Evolutionary conservation across 2,797 vertebrate genomes (phyloP).

Genomic region (Sebastes matsubarae): DNA sequence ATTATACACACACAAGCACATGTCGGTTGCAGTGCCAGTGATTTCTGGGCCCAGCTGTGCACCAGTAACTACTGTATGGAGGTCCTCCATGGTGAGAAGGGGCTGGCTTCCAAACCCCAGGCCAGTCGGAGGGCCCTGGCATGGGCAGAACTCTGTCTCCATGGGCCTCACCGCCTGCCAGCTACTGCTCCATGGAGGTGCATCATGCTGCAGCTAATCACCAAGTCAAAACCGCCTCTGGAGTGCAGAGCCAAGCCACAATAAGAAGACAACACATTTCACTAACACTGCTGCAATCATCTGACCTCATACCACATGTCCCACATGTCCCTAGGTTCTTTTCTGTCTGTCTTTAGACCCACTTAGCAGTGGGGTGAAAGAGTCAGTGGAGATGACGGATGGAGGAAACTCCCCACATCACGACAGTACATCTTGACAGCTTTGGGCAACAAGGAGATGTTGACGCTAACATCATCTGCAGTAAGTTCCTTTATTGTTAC

Average conservation of each 20-base stretch:
- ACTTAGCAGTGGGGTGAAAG: constrained; percentile 23
- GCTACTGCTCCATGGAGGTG: constrained; percentile 51
- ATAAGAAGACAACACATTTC: constrained; percentile 62
- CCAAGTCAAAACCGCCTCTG: constrained; percentile 46
- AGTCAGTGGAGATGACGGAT: constrained; percentile 23
- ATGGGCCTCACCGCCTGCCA: constrained; percentile 56
- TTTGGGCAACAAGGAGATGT: constrained; percentile 7
- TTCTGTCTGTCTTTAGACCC: constrained; percentile 21
- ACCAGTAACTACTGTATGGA: constrained; percentile 42
- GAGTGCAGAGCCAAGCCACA: constrained; percentile 57
- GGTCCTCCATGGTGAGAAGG: constrained; percentile 36
- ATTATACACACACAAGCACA: constrained; percentile 28
- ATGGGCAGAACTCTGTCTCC: constrained; percentile 71
- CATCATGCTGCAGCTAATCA: constrained; percentile 65
- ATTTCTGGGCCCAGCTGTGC: constrained; percentile 52
- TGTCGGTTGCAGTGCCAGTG: constrained; percentile 18
- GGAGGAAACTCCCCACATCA: constrained; percentile 11
- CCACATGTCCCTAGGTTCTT: constrained; percentile 37
- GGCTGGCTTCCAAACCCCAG: constrained; percentile 63
- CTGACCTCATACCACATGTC: constrained; percentile 52
- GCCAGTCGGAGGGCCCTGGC: constrained; percentile 50
- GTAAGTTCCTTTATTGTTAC: background rate
- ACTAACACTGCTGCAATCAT: constrained; percentile 53
- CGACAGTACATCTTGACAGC: constrained; percentile 5
- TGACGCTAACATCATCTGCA: constrained; percentile 10